phyloP scores from a whole-genome alignment of 2,888 invertebrate genomes.

The Allolobophora icterica region DNA sequence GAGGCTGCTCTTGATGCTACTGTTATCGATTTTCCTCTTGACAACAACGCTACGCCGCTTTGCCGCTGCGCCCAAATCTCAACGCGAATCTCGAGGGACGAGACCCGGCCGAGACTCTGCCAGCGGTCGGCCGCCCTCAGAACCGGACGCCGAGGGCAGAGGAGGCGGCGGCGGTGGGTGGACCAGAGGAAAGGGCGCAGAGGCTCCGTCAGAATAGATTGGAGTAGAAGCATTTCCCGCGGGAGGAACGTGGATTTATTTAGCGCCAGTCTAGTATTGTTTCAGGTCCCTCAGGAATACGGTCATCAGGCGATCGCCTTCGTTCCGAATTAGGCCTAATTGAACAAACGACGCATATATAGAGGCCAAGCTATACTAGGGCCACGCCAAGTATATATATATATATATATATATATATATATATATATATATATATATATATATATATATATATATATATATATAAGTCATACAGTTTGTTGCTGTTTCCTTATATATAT shows the following conservation, averaged over 20 bases:
- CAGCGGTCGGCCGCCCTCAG: neutral
- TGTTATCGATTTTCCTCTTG: neutral
- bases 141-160: neutral
- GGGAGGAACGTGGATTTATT: neutral
- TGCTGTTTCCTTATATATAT: neutral
- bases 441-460: no score
- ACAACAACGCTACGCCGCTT: no score
- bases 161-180: no score
- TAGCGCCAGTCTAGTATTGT: constrained; percentile 8
- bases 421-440: no score
- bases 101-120: neutral
- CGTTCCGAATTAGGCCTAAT: neutral
- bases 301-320: neutral
- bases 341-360: neutral
- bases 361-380: neutral
- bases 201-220: neutral
- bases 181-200: neutral
- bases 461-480: no score
- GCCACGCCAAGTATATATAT: neutral
- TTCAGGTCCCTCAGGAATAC: neutral
- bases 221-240: neutral
- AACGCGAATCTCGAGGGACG: neutral
- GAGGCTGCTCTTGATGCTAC: neutral
- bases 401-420: no score
- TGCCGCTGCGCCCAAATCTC: neutral